These are phyloP conservation scores for Onychostruthus taczanowskii DNA, from an alignment of 2,113 vertebrate species.

Conservation along the genomic window DNA sequence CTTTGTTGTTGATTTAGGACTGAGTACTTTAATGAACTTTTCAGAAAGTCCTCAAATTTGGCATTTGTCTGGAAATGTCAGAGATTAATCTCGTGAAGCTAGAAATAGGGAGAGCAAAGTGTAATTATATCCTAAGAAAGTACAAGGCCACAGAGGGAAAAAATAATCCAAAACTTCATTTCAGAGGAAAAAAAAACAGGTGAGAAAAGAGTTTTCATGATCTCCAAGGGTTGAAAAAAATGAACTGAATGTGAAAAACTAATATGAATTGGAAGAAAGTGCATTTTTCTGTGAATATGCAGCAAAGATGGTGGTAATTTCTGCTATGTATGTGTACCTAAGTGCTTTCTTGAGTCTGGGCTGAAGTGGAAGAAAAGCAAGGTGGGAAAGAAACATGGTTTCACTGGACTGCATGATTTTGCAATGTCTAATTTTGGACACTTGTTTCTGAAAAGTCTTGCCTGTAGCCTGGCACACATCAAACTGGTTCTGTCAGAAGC, in stretches of 20 bases:
- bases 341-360: background rate
- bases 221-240: background rate
- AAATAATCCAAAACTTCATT: background rate
- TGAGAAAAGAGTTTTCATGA: background rate
- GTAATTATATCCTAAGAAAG: background rate
- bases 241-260: background rate
- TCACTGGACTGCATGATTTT: background rate
- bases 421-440: background rate
- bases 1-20: background rate
- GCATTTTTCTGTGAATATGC: background rate
- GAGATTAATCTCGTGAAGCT: background rate
- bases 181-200: background rate
- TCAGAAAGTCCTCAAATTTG: background rate
- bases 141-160: background rate
- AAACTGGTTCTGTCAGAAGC: slow-evolving; percentile 14
- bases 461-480: slow-evolving; percentile 8
- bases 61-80: background rate
- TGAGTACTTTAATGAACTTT: background rate
- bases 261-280: background rate
- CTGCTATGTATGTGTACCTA: background rate
- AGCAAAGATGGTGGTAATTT: background rate
- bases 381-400: background rate
- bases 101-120: background rate
- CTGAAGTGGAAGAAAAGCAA: background rate
- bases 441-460: slow-evolving; percentile 23